These are phyloP conservation scores for Rhincodon typus DNA, from an alignment of 2,797 vertebrate species.

Conservation along the genomic window DNA sequence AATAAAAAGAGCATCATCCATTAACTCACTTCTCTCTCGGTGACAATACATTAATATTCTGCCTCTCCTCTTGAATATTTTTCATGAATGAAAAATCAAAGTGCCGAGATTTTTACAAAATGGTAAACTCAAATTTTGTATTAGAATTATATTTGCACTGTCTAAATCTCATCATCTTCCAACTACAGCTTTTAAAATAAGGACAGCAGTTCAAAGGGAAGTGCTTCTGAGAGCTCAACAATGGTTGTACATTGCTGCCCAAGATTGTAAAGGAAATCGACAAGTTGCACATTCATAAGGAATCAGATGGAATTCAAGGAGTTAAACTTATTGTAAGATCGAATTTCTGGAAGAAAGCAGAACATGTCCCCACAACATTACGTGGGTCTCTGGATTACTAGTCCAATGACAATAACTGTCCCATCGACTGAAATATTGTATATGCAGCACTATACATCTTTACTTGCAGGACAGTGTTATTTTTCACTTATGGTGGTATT, in stretches of 20 bases:
- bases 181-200: background rate
- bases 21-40: background rate
- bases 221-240: background rate
- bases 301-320: background rate
- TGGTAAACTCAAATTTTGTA: background rate
- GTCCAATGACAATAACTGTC: too few relatives aligned
- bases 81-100: background rate
- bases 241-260: background rate
- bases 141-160: background rate
- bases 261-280: background rate
- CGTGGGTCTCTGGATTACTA: too few relatives aligned
- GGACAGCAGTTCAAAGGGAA: background rate
- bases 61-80: background rate
- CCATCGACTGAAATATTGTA: background rate
- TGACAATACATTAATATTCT: background rate
- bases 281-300: background rate
- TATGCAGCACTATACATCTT: background rate
- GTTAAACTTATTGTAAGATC: background rate
- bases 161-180: background rate
- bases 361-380: background rate
- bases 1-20: background rate
- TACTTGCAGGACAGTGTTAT: background rate
- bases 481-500: background rate
- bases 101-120: background rate
- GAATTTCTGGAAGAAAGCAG: background rate